Percentiles rank a stretch among this genome's conserved stretches.
Conservation (phyloP, 2,797 vertebrate genomes). For the Rhinella marina region DNA sequence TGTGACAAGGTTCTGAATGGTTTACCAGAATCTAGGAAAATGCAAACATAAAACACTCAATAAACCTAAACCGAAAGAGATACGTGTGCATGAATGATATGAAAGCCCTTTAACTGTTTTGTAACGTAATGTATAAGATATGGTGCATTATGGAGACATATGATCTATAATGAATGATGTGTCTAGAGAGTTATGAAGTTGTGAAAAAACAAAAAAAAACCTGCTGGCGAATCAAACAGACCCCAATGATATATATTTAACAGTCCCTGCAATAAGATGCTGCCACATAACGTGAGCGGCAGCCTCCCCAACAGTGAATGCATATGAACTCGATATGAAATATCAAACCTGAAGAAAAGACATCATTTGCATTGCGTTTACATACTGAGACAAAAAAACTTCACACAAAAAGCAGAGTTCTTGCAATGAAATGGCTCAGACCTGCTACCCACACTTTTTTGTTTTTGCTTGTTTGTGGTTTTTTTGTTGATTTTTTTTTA, state of each 20-base stretch:
- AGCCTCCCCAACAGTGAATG: conserved; percentile 27
- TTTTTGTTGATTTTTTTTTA: neutral
- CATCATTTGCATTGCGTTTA: conserved; percentile 47
- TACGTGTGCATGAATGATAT: conserved; percentile 31
- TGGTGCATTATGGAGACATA: conserved; percentile 24
- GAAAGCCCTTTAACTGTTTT: conserved; percentile 38
- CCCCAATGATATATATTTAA: neutral
- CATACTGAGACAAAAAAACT: neutral
- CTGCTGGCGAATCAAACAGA: conserved; percentile 13
- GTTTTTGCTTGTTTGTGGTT: conserved; percentile 1
- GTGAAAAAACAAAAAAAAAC: neutral
- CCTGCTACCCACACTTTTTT: conserved; percentile 32
- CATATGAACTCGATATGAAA: conserved; percentile 28
- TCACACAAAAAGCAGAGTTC: conserved; percentile 28
- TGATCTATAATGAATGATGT: conserved; percentile 16
- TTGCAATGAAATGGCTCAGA: conserved; percentile 54
- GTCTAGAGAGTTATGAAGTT: conserved; percentile 25
- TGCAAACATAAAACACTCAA: conserved; percentile 7
- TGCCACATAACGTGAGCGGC: neutral
- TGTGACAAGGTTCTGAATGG: conserved; percentile 39
- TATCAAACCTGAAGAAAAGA: conserved; percentile 45
- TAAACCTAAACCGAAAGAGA: conserved; percentile 19
- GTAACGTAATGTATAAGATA: conserved; percentile 39
- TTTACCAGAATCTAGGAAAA: conserved; percentile 43
- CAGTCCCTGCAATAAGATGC: conserved; percentile 34